Percentiles rank a stretch among this genome's conserved stretches.
Conservation (phyloP, 2,888 invertebrate genomes). For the Julus scanicus region DNA sequence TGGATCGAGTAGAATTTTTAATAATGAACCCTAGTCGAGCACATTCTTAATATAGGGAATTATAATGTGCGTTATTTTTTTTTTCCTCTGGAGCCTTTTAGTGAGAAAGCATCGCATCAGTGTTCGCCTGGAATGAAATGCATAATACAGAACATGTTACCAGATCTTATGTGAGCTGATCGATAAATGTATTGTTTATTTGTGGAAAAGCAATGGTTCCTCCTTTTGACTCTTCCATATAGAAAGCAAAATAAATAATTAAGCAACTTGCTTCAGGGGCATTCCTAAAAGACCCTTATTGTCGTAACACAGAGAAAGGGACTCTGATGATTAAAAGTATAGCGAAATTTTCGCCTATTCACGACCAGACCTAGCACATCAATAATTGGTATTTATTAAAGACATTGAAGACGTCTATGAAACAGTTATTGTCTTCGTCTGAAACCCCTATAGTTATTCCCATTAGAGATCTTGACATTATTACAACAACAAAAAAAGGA, state of each 20-base stretch:
- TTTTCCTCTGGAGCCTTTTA: neutral
- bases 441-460: neutral
- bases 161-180: slow-evolving; percentile 21
- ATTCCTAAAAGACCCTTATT: slow-evolving; percentile 1
- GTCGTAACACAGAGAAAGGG: neutral
- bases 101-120: slow-evolving; percentile 4
- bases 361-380: neutral
- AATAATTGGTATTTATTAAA: slow-evolving; percentile 36
- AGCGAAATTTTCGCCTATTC: neutral
- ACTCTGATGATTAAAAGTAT: neutral
- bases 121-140: slow-evolving; percentile 5
- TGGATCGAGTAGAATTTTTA: neutral
- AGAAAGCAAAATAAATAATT: slow-evolving; percentile 39
- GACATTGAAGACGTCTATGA: neutral
- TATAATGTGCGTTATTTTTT: neutral
- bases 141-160: neutral
- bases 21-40: slow-evolving; percentile 3
- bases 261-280: slow-evolving; percentile 3
- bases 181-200: slow-evolving; percentile 42
- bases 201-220: neutral
- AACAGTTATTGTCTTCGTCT: neutral
- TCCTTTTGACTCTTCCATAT: neutral
- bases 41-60: neutral
- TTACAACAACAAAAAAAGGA: neutral
- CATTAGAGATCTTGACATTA: neutral